A percentile compares a stretch with the other conserved stretches of the same genome.
phyloP scores from a whole-genome alignment of 2,113 vertebrate species.

The Siniperca knerii region DNA sequence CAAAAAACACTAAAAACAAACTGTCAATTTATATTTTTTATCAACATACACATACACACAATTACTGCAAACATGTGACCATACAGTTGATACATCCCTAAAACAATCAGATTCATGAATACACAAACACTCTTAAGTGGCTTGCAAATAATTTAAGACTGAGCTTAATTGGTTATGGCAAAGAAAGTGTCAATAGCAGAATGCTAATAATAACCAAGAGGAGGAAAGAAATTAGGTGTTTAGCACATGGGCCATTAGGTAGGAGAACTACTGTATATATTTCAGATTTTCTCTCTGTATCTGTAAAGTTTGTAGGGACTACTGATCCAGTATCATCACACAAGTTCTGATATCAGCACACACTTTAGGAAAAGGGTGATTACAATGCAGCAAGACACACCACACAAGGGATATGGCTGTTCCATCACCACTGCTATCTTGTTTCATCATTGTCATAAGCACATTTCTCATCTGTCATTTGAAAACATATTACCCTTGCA shows the following conservation, averaged over 20 bases:
- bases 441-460: conserved; percentile 78
- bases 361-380: conserved; percentile 71
- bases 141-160: conserved; percentile 53
- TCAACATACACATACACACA: too few species aligned
- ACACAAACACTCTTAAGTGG: conserved; percentile 45
- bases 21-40: too few species aligned
- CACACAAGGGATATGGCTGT: conserved; percentile 59
- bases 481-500: conserved; percentile 73
- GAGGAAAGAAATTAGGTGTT: conserved; percentile 70
- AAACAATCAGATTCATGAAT: conserved; percentile 83
- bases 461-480: conserved; percentile 77
- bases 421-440: conserved; percentile 75
- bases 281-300: conserved; percentile 19
- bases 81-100: too few species aligned
- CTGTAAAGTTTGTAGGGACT: conserved; percentile 40
- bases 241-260: conserved; percentile 86
- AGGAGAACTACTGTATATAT: conserved; percentile 40
- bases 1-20: too few species aligned
- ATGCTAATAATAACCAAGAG: conserved; percentile 80
- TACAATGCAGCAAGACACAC: conserved; percentile 66
- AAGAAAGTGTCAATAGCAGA: conserved; percentile 75
- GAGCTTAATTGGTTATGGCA: conserved; percentile 79
- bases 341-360: conserved; percentile 61
- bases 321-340: conserved; percentile 55
- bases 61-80: too few species aligned